A percentile compares a stretch with the other conserved stretches of the same genome.
Evolutionary conservation across 2,797 vertebrate species (phyloP).

Genomic region (Telmatherina bonti): DNA sequence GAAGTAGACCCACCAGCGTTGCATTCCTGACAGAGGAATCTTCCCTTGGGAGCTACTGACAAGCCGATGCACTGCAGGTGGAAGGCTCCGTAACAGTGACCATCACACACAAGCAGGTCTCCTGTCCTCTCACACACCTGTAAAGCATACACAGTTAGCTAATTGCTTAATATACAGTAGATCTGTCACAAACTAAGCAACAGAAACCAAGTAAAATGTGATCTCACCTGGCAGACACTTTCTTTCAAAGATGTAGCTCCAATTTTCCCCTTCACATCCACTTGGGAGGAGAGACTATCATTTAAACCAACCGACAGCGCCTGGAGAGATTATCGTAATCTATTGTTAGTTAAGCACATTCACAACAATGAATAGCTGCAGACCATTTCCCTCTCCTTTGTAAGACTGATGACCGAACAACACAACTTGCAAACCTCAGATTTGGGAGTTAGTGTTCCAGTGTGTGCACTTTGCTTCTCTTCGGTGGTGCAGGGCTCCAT

Average conservation of each 20-base stretch:
- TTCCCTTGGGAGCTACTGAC: conserved; percentile 90
- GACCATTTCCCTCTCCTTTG: neutral
- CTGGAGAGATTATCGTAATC: conserved; percentile 46
- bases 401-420: neutral
- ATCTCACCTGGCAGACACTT: conserved; percentile 96
- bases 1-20: conserved; percentile 84
- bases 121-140: conserved; percentile 97
- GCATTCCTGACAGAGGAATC: conserved; percentile 95
- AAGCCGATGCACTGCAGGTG: conserved; percentile 95
- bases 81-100: conserved; percentile 97
- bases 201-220: neutral
- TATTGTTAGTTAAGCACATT: neutral
- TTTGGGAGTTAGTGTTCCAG: conserved; percentile 68
- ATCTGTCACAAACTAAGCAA: neutral
- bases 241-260: conserved; percentile 94
- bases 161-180: neutral
- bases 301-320: conserved; percentile 55
- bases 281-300: conserved; percentile 67
- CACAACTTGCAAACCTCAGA: conserved; percentile 60
- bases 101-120: conserved; percentile 94
- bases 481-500: conserved; percentile 53
- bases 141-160: conserved; percentile 10
- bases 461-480: conserved; percentile 49
- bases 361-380: neutral
- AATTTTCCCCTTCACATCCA: conserved; percentile 84